These are phyloP conservation scores for Mirounga angustirostris DNA, from an alignment of 2,113 vertebrate genomes.

Conservation along the genomic window DNA sequence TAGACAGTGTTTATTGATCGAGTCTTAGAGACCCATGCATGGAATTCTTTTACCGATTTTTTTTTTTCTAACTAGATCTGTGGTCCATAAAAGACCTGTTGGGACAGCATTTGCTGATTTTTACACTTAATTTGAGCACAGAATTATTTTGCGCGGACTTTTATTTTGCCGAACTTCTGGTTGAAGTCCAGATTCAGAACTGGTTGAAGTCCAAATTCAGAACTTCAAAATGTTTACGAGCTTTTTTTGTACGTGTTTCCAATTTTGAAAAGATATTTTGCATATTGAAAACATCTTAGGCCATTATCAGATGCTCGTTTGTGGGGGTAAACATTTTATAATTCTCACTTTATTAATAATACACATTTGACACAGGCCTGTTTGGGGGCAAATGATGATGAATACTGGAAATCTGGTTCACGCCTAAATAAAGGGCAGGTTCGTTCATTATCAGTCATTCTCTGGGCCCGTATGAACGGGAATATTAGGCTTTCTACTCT, in stretches of 20 bases:
- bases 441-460: background rate
- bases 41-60: background rate
- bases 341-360: background rate
- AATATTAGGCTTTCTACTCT: background rate
- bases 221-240: background rate
- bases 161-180: conserved; percentile 29
- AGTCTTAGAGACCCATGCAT: background rate
- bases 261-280: background rate
- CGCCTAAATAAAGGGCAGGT: background rate
- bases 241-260: background rate
- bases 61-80: background rate
- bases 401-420: background rate
- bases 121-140: background rate
- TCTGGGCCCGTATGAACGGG: background rate
- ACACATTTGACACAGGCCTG: background rate
- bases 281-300: background rate
- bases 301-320: background rate
- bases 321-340: background rate
- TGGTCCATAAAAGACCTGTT: background rate
- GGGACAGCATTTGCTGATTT: background rate
- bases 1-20: background rate
- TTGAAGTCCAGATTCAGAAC: conserved; percentile 44
- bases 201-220: background rate
- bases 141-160: background rate
- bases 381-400: background rate